phyloP scores from a whole-genome alignment of 2,797 vertebrate species.

The Alexandromys oeconomus region DNA sequence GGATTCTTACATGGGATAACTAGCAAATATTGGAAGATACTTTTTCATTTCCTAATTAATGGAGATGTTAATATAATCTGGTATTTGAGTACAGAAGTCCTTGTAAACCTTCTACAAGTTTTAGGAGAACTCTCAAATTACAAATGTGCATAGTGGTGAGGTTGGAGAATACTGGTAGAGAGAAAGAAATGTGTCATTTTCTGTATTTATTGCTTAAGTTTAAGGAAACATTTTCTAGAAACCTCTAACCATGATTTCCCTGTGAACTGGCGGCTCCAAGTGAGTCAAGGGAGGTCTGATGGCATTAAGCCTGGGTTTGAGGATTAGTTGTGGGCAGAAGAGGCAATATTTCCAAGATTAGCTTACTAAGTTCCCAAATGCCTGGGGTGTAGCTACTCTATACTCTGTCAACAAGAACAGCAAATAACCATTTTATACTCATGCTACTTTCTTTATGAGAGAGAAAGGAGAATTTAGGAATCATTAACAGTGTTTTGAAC shows the following conservation, averaged over 20 bases:
- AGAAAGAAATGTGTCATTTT: neutral
- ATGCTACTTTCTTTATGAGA: neutral
- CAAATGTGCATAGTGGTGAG: neutral
- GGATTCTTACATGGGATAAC: neutral
- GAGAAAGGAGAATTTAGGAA: neutral
- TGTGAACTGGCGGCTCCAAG: neutral
- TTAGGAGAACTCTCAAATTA: neutral
- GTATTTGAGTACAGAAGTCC: neutral
- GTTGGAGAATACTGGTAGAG: neutral
- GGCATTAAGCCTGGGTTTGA: neutral
- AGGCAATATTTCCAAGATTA: neutral
- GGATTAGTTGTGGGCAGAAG: neutral
- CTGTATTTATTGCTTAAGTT: constrained; percentile 26
- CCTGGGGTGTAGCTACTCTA: neutral
- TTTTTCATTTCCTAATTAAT: neutral
- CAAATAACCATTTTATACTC: neutral
- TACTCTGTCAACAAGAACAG: neutral
- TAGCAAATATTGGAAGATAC: neutral
- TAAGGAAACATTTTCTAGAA: constrained; percentile 47
- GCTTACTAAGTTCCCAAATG: constrained; percentile 2
- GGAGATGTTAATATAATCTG: neutral
- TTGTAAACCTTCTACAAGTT: neutral
- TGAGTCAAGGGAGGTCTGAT: neutral
- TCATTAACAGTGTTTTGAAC: constrained; percentile 13
- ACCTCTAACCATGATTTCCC: neutral